Evolutionary conservation across 2,888 invertebrate genomes (phyloP), one percentile per base, ranked within the genome.

Genomic region (Steinernema scapterisci): DNA sequence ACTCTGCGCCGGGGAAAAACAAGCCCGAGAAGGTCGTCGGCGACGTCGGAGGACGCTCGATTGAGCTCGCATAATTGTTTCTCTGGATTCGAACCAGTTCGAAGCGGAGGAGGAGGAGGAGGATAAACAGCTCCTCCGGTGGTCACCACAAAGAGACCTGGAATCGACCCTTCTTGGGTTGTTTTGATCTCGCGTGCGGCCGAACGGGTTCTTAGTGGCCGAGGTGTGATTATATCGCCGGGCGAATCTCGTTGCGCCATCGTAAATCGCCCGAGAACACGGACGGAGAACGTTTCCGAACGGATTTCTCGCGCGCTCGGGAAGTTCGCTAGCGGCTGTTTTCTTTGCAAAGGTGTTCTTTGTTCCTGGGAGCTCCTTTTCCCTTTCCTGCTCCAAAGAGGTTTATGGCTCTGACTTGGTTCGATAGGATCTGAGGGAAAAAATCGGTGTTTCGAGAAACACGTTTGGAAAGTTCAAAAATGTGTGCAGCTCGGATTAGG

Each of bases 231-330:
- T 63, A 63, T 63, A 25, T 9, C 13, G 25, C 16, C 27, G 7
- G 16, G 31, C 38, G 38, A 38, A 63, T 63, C 63, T 63, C 63
- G 31, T 63, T 63, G 63, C 63, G 63, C 63, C 63, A 63, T 38
- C 38, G 38, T 38, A 63, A 63, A 63, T 63, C 63, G 63, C 21
- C 52, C 21, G 52, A 52, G 52, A 52, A 52, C 52, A 52, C 31
- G 63, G 5, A 16, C 48, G 48, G 48, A 48, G 63, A 63, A 63
- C 63, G 63, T 63, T 31, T 63, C 63, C 63, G 63, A 16, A 5
- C 63, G 63, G 25, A 11, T 31, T 25, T 63, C 63, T 31, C 31
- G 31, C 31, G 21, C 21, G 27, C 3, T 5, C 54, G 21, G 54
- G 54, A 54, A 54, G 54, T 16, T 25, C 11, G 13, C 21, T 21